phyloP scores from a whole-genome alignment of 2,797 vertebrate genomes.

The Gadopsis marmoratus region DNA sequence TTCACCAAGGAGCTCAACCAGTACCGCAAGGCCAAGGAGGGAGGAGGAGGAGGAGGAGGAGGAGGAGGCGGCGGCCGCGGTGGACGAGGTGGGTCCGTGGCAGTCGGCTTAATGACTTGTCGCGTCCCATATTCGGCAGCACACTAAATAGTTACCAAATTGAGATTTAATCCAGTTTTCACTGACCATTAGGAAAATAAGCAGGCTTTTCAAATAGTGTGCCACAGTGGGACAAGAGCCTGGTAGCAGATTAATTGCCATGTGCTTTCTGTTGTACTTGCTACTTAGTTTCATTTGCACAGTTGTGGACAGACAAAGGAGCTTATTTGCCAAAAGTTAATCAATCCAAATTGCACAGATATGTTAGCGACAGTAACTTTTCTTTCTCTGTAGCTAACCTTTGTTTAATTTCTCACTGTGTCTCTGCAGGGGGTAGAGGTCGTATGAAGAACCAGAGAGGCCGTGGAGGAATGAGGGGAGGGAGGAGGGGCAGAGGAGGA shows the following conservation, averaged over 20 bases:
- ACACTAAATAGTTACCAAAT: background rate
- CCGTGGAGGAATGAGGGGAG: conserved; percentile 90
- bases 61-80: conserved; percentile 69
- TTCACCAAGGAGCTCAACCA: conserved; percentile 96
- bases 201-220: background rate
- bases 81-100: conserved; percentile 80
- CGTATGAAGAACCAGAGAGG: conserved; percentile 89
- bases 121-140: background rate
- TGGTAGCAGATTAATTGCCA: background rate
- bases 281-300: conserved; percentile 11
- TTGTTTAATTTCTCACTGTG: background rate
- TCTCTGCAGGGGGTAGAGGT: conserved; percentile 85
- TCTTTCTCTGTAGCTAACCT: background rate
- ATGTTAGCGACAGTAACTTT: background rate
- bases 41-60: conserved; percentile 59
- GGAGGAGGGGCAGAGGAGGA: conserved; percentile 85
- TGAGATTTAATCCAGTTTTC: background rate
- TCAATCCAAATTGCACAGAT: conserved; percentile 32
- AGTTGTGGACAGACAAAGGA: background rate
- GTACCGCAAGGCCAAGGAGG: conserved; percentile 94
- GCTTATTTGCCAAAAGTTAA: conserved; percentile 11
- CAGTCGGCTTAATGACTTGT: background rate
- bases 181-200: background rate
- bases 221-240: background rate
- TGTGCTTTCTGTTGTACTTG: background rate